Percentiles rank a stretch among this genome's conserved stretches.
These are phyloP conservation scores for Monopis laevigella DNA, from an alignment of 2,888 invertebrate species.

Conservation along the genomic window DNA sequence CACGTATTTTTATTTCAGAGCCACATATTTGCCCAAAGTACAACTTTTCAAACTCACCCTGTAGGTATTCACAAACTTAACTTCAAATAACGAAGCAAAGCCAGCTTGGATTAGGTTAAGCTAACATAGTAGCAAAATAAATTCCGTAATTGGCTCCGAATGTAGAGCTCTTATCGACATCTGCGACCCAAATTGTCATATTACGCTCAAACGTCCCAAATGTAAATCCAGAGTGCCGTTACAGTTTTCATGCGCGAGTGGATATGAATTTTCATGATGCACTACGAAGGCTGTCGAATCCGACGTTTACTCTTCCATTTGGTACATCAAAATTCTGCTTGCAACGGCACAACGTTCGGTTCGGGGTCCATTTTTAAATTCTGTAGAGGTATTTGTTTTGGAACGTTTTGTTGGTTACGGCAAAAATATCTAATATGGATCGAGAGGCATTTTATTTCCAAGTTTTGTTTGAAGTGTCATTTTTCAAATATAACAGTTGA, in stretches of 20 bases:
- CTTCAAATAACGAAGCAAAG: neutral
- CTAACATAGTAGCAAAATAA: too few relatives aligned
- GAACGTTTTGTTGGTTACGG: too few relatives aligned
- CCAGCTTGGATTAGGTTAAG: too few relatives aligned
- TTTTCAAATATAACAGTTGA: too few relatives aligned
- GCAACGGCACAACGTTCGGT: constrained; percentile 1
- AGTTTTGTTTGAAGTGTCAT: too few relatives aligned
- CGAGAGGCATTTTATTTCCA: too few relatives aligned
- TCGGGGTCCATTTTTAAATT: constrained; percentile 6
- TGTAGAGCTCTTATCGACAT: constrained; percentile 1
- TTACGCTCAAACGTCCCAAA: constrained; percentile 8
- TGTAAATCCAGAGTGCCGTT: constrained; percentile 5
- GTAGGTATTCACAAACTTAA: too few relatives aligned
- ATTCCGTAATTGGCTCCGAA: neutral
- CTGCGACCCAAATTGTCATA: constrained; percentile 9
- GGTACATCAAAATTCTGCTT: constrained; percentile 6
- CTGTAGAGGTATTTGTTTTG: too few relatives aligned
- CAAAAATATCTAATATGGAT: too few relatives aligned
- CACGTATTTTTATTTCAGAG: too few relatives aligned
- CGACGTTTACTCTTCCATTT: constrained; percentile 8
- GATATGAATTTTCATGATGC: constrained; percentile 10
- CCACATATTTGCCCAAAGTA: too few relatives aligned
- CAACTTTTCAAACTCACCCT: too few relatives aligned
- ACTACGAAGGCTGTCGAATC: constrained; percentile 7
- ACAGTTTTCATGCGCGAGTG: constrained; percentile 8